Base-by-base conservation (phyloP, 2,113 vertebrate genomes). In the Elephantulus edwardii region DNA sequence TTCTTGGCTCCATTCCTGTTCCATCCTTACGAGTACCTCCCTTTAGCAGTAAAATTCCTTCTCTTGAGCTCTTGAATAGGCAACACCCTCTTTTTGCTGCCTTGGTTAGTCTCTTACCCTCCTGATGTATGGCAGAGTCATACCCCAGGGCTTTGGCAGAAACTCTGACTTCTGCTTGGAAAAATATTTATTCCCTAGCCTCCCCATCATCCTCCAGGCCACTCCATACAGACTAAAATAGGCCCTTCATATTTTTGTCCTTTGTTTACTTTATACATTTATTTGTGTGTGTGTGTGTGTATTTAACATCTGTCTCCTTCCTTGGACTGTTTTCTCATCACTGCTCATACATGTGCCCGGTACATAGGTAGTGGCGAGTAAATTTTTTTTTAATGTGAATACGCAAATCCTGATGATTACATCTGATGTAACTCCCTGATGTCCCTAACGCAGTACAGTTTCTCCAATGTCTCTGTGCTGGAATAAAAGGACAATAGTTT, bases 261-360 rank as follows among this genome's bases (percentile, higher is more conserved):
- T 92, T 52, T 93, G 62, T 64, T 56, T 60, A 44, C 1, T 86
- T 74, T 64, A n/a, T 68, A 2, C 83, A 33, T 76, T 72, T 56
- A 56, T 35, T n/a, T 84, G 22, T 90, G 33, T 77, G 33, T 56
- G 0, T 1, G 0, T 88, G 20, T 11, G 54, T 56, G 64, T 89
- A 60, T 89, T 87, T 87, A 83, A 13, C 28, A 6, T 38, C 42
- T 86, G 44, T 48, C 74, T 95, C 33, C 42, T 35, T 86, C 42
- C 28, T 24, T 44, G 52, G 42, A 58, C 72, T 78, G 42, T 66
- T 89, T 79, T 19, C 50, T 92, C 12, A 56, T 17, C 17, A 0
- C 28, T 11, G 38, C 83, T 85, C 86, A 35, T 14, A 9, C 11
- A 81, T n/a, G 84, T 77, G 33, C 70, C 40, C 66, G 74, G 8